phyloP scores from a whole-genome alignment of 2,888 invertebrate species.

The Phalangium opilio region DNA sequence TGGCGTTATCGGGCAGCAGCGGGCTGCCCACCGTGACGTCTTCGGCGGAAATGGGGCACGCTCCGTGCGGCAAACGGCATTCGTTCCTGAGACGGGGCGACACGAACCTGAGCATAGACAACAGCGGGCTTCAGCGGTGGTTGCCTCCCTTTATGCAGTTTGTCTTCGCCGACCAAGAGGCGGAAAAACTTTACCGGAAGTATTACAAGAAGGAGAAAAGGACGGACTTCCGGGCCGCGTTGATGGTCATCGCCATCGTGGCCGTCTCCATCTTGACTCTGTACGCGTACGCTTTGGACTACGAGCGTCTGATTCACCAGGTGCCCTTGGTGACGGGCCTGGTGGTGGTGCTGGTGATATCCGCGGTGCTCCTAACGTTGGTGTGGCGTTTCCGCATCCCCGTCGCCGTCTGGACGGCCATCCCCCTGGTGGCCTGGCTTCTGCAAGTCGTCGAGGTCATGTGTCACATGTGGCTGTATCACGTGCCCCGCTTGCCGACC shows the following conservation, averaged over 20 bases:
- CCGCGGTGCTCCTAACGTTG: slow-evolving; percentile 2
- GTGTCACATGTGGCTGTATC: slow-evolving; percentile 35
- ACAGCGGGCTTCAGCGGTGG: slow-evolving; percentile 20
- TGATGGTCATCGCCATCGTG: not conserved
- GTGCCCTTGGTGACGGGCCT: slow-evolving; percentile 33
- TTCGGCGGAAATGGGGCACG: no score
- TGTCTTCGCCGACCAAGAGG: slow-evolving; percentile 44
- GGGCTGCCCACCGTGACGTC: no score
- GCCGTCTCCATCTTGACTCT: not conserved
- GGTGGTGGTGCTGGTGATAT: slow-evolving; percentile 31
- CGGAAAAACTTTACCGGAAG: slow-evolving; percentile 53
- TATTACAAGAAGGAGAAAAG: slow-evolving; percentile 56
- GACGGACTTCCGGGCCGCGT: slow-evolving; percentile 38
- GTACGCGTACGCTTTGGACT: not conserved
- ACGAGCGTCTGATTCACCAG: not conserved
- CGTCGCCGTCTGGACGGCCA: slow-evolving; percentile 22
- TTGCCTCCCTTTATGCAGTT: slow-evolving; percentile 28
- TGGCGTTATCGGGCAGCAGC: no score
- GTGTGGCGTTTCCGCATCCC: slow-evolving; percentile 14
- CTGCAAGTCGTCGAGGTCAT: slow-evolving; percentile 40
- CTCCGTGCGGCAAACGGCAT: not conserved
- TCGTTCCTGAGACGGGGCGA: slow-evolving; percentile 15
- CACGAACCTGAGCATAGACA: slow-evolving; percentile 19
- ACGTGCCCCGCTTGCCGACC: slow-evolving; percentile 40
- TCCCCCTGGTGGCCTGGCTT: slow-evolving; percentile 21